Percentiles rank a stretch among this genome's conserved stretches.
Conservation (phyloP, 2,888 invertebrate genomes). For the Adelognathus sp. region DNA sequence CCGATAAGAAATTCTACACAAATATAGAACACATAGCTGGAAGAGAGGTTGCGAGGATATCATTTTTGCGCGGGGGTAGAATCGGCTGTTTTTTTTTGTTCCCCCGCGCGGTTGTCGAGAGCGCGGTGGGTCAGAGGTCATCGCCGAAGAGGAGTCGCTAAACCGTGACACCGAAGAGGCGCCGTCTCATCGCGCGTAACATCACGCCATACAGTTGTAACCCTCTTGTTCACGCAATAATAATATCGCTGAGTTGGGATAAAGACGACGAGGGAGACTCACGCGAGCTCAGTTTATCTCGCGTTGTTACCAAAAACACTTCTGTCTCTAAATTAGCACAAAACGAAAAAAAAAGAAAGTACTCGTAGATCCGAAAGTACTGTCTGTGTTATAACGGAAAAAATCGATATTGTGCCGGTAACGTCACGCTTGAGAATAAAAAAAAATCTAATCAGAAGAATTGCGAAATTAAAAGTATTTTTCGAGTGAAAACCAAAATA, state of each 20-base stretch:
- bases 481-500: too few species aligned
- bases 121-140: conserved; percentile 66
- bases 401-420: too few species aligned
- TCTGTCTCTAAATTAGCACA: neutral
- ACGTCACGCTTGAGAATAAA: too few species aligned
- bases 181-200: conserved; percentile 56
- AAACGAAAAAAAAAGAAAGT: conserved; percentile 21
- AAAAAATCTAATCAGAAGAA: too few species aligned
- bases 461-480: too few species aligned
- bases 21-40: neutral
- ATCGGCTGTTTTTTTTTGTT: neutral
- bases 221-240: neutral
- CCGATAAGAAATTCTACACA: neutral
- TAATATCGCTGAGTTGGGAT: conserved; percentile 60
- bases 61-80: neutral
- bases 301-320: conserved; percentile 35
- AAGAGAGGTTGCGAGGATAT: neutral
- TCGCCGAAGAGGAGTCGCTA: conserved; percentile 46
- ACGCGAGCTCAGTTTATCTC: conserved; percentile 68
- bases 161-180: conserved; percentile 58
- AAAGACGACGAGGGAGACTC: conserved; percentile 71
- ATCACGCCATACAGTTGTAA: conserved; percentile 66
- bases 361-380: too few species aligned
- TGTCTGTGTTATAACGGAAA: too few species aligned
- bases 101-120: too few species aligned